Evolutionary conservation across 2,113 vertebrate species (phyloP).

Genomic region (Malurus cyaneus): DNA sequence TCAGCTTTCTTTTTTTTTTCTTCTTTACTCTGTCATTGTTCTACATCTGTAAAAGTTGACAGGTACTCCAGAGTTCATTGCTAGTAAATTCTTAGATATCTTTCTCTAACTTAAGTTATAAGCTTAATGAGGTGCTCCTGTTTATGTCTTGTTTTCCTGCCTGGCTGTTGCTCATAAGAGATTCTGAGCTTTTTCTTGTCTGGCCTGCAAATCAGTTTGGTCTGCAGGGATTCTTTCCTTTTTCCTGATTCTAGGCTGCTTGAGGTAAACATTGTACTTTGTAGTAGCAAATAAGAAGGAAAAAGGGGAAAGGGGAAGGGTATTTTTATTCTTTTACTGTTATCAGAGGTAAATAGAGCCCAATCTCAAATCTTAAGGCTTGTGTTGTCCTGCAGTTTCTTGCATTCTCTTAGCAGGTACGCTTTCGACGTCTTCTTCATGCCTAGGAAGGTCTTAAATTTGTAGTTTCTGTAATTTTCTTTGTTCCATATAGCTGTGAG

Average conservation of each 20-base stretch:
- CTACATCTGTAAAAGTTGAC: not conserved
- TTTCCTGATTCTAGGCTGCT: not conserved
- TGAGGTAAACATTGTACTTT: not conserved
- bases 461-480: not conserved
- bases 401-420: not conserved
- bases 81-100: not conserved
- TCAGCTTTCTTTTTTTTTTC: not conserved
- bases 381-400: not conserved
- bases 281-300: not conserved
- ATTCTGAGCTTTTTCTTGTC: not conserved
- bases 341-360: not conserved
- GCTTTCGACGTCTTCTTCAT: not conserved
- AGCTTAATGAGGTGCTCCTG: not conserved
- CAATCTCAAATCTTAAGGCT: not conserved
- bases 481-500: not conserved
- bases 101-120: not conserved
- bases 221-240: not conserved
- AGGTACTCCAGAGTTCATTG: not conserved
- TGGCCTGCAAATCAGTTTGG: not conserved
- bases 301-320: rapidly evolving
- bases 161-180: not conserved
- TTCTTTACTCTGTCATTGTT: not conserved
- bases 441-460: not conserved
- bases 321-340: not conserved
- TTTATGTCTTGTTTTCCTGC: not conserved